A percentile compares a stretch with the other conserved stretches of the same genome.
Conservation (phyloP, 2,888 invertebrate species). For the Leucophenga maculata region DNA sequence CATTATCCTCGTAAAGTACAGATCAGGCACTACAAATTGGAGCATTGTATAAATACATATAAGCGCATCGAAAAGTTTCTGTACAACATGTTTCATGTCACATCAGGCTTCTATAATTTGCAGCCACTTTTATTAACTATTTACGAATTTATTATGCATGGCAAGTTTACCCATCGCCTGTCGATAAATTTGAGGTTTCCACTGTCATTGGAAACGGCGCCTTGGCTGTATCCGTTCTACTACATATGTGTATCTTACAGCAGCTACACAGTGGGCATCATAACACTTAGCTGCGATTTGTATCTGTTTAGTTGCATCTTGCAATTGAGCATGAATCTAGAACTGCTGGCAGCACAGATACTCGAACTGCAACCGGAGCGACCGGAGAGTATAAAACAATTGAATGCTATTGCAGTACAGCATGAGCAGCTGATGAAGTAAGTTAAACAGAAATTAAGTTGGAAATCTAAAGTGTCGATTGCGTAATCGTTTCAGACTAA, state of each 20-base stretch:
- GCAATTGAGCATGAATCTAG: conserved; percentile 4
- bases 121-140: neutral
- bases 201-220: neutral
- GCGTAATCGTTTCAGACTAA: conserved; percentile 33
- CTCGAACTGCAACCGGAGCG: conserved; percentile 29
- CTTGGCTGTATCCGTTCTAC: no score
- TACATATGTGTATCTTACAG: no score
- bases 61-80: conserved; percentile 18
- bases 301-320: conserved; percentile 2
- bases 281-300: conserved; percentile 6
- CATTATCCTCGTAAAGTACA: conserved; percentile 8
- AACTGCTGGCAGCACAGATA: conserved; percentile 22
- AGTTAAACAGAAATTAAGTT: no score
- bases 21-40: conserved; percentile 20
- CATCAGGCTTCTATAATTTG: neutral
- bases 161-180: neutral
- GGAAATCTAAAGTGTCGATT: neutral
- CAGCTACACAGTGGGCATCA: neutral
- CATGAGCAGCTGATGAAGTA: neutral
- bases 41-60: conserved; percentile 9
- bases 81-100: conserved; percentile 1
- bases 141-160: neutral
- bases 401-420: neutral
- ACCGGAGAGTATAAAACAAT: neutral
- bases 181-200: neutral